Base-by-base conservation (phyloP, 2,113 vertebrate genomes). In the Arothron firmamentum region DNA sequence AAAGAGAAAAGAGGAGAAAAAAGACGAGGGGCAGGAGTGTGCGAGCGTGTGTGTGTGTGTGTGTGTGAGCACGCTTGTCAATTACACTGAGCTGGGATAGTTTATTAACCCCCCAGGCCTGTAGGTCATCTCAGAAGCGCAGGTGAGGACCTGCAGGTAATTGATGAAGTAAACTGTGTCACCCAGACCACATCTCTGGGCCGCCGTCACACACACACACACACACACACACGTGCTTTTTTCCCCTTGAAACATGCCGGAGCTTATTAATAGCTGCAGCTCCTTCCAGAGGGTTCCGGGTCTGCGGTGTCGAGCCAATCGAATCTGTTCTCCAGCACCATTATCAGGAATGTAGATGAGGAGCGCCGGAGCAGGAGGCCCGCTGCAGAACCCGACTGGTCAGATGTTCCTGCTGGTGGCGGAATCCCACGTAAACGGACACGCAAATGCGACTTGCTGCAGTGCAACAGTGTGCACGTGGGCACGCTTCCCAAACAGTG, bases 21-120 rank as follows among this genome's bases (percentile, higher is more conserved):
- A 79, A 72, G 74, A 78, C 65, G 71, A 57, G 52, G 17, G 18
- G 15, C 28, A 21, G 59, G 48, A 50, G 57, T 50, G 57, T 55
- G 10, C 28, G 55, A 51, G 63, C 50, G 61, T 38, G 25, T 49
- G 58, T 11, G 34, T 15, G 55, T 48, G 63, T 47, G 61, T 38
- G 25, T 49, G 58, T 11, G 34, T 15, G 53, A 20, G 46, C 23
- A 13, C 9, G 11, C 18, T 42, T 62, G 71, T 79, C 70, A 73
- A 15, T 83, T 70, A 62, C 74, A 82, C 59, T 55, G 58, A 58
- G 67, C 70, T 28, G 62, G 70, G 77, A 75, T 75, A 81, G 67
- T 83, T 76, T 72, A 87, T 87, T 88, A 87, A 87, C 84, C 84
- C 77, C 80, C 61, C 21, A 7, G 75, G 54, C n/a, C 61, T 16